Base-by-base conservation (phyloP, 1,140 invertebrate species). In the Xylocopa sonorina region DNA sequence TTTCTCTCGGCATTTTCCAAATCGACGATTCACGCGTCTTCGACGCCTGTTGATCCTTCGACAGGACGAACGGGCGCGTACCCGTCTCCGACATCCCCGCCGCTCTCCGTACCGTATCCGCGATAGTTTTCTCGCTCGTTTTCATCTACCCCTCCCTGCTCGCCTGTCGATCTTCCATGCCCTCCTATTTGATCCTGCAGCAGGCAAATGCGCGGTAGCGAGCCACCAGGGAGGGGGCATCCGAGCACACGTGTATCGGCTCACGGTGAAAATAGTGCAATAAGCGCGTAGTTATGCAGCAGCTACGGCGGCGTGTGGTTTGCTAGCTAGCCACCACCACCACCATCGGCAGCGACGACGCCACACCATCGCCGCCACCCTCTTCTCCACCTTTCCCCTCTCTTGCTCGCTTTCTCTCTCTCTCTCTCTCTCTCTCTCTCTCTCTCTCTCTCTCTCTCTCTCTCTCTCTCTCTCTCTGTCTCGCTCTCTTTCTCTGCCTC, bases 261-360 rank as follows among this genome's bases (percentile, higher is more conserved):
- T 80, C 77, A 80, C 79, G 83, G 73, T 85, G 82, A 85, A 85
- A 85, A 85, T 85, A 85, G 82, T 58, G 81, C 83, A 81, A 85
- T 85, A 85, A 85, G 78, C 83, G 68, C 67, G 78, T 81, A 81
- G 81, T 84, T 84, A 85, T 85, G 83, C 81, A 83, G 81, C 81
- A 64, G 57, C 66, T 41, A 83, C 82, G 76, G 51, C 82, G 66
- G 46, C 78, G 78, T 81, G 78, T 55, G 78, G 83, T 84, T 84
- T 85, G 72, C 83, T 63, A 64, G 72, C 83, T 63, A 64, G 58
- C 75, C 55, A 58, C 55, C 67, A 50, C 55, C 66, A 62, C 41
- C 53, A n/a, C 27, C 62, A 29, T 21, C 34, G 18, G 18, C 53
- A 38, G 5, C 58, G 32, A 60, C 58, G 21, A 21, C 41, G 24